These are phyloP conservation scores for Pomacea maculata DNA, from an alignment of 1,140 invertebrate species.

Conservation along the genomic window DNA sequence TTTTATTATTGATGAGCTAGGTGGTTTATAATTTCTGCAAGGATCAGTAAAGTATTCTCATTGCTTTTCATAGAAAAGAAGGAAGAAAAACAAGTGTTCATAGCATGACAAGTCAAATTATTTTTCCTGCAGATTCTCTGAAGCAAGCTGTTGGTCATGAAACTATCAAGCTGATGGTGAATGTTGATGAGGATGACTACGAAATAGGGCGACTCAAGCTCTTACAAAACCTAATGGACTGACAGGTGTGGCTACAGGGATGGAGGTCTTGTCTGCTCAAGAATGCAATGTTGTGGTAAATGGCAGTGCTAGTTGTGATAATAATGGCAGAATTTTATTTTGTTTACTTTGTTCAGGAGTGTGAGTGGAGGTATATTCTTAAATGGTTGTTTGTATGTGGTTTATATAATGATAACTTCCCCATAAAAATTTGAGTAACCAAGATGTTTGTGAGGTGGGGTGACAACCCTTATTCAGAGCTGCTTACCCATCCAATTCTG, in stretches of 20 bases:
- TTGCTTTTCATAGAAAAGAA: no score
- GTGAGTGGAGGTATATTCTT: not conserved
- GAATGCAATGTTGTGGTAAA: not conserved
- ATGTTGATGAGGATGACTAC: slow-evolving; percentile 64
- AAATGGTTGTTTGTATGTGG: not conserved
- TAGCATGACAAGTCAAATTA: no score
- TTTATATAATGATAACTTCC: not conserved
- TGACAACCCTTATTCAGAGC: no score
- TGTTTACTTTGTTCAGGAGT: not conserved
- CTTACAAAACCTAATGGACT: slow-evolving; percentile 47
- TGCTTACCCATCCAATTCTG: no score
- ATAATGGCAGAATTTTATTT: not conserved
- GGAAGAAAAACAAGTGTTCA: no score
- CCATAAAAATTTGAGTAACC: no score
- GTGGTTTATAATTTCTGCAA: no score
- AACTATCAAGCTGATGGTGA: slow-evolving; percentile 60
- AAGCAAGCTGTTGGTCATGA: slow-evolving; percentile 63
- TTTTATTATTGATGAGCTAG: no score
- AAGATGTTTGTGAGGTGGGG: no score
- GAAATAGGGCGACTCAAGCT: slow-evolving; percentile 55
- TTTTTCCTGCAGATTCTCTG: slow-evolving; percentile 53
- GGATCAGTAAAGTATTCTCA: no score
- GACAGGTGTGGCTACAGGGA: not conserved
- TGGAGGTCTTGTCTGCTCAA: not conserved
- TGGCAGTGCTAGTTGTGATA: not conserved